A percentile compares a stretch with the other conserved stretches of the same genome.
These are phyloP conservation scores for Prionailurus viverrinus DNA, from an alignment of 2,113 vertebrate genomes.

Conservation along the genomic window DNA sequence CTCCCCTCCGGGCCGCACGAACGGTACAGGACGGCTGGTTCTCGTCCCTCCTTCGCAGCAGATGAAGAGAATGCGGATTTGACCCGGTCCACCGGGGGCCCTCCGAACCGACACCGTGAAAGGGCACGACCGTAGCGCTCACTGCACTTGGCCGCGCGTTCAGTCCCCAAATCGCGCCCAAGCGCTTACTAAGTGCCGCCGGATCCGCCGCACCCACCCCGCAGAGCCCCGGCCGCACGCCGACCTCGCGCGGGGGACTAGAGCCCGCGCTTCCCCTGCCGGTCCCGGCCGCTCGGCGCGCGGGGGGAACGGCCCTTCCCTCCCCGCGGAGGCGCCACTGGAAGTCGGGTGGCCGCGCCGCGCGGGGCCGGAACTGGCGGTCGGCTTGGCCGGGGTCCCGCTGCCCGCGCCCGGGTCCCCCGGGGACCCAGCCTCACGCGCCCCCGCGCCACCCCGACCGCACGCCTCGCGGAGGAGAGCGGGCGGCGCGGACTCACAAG, in stretches of 20 bases:
- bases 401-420: too few species aligned
- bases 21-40: background rate
- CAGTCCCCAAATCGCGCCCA: background rate
- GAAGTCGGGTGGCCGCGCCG: background rate
- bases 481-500: conserved; percentile 89
- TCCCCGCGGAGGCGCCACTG: background rate
- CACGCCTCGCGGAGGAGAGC: background rate
- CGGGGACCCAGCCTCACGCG: background rate
- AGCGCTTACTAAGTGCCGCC: background rate
- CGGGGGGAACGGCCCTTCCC: too few species aligned
- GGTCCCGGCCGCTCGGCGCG: background rate
- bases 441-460: too few species aligned
- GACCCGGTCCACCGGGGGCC: fast-evolving
- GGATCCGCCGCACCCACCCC: fast-evolving
- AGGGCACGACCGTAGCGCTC: background rate
- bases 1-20: background rate
- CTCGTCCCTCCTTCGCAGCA: background rate
- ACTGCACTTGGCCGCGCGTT: background rate
- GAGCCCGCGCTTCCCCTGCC: background rate
- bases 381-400: background rate
- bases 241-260: background rate
- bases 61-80: background rate
- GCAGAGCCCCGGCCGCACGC: background rate
- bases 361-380: too few species aligned
- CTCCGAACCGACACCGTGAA: too few species aligned